These are phyloP conservation scores for Lepidochrysops patricia DNA, from an alignment of 2,888 invertebrate species.

Conservation along the genomic window DNA sequence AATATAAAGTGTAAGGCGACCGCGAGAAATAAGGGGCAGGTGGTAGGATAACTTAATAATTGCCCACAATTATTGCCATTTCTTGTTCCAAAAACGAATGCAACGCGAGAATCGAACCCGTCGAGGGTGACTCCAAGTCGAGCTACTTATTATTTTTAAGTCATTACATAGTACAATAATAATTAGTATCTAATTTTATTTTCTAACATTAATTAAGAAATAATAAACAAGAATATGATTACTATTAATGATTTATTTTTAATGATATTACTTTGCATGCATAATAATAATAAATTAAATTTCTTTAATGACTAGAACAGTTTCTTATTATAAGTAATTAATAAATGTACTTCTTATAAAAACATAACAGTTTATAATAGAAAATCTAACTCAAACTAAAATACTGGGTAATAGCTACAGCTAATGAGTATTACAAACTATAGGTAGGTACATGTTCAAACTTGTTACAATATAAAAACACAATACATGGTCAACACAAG, in stretches of 20 bases:
- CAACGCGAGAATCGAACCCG: too few species aligned
- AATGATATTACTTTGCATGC: neutral
- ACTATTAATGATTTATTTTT: constrained; percentile 4
- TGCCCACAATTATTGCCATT: too few species aligned
- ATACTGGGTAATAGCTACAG: neutral
- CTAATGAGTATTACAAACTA: neutral
- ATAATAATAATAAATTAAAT: neutral
- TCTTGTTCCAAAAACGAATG: too few species aligned
- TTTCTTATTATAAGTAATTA: neutral
- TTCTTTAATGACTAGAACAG: constrained; percentile 4
- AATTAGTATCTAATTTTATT: too few species aligned
- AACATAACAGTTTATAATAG: constrained; percentile 3
- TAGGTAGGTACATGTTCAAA: neutral
- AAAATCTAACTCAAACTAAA: neutral
- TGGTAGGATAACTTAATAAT: too few species aligned
- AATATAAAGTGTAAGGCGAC: too few species aligned
- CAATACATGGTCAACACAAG: neutral
- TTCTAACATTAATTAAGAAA: too few species aligned
- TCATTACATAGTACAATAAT: too few species aligned
- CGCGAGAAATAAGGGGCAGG: too few species aligned
- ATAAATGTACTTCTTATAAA: constrained; percentile 2
- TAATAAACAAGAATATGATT: neutral
- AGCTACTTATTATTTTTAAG: too few species aligned
- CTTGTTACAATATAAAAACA: neutral
- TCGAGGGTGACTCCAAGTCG: too few species aligned